Evolutionary conservation across 2,113 vertebrate species (phyloP).

Genomic region (Chitala chitala): DNA sequence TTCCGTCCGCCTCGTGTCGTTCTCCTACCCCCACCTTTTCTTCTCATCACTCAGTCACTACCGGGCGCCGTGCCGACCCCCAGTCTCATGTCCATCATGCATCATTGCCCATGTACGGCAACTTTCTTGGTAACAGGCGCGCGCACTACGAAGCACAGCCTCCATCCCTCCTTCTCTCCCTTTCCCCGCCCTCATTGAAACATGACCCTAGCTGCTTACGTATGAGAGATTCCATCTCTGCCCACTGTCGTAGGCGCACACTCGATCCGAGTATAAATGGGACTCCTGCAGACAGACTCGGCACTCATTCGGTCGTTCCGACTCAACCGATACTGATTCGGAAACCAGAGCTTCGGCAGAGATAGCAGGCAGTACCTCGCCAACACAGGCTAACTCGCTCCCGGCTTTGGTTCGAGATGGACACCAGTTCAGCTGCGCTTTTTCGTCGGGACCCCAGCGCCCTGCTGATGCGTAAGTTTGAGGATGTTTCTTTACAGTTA

Average conservation of each 20-base stretch:
- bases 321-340: slow-evolving; percentile 43
- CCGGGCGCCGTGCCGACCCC: background rate
- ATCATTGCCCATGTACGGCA: slow-evolving; percentile 1
- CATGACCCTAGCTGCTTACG: slow-evolving; percentile 63
- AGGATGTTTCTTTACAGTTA: too few species aligned
- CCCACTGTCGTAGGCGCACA: slow-evolving; percentile 65
- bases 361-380: slow-evolving; percentile 66
- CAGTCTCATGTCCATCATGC: background rate
- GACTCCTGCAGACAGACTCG: slow-evolving; percentile 39
- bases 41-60: slow-evolving; percentile 10
- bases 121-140: background rate
- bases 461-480: slow-evolving; percentile 63
- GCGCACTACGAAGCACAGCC: slow-evolving; percentile 36
- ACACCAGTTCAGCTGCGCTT: slow-evolving; percentile 60
- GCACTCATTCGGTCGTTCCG: slow-evolving; percentile 68
- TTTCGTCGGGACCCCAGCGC: slow-evolving; percentile 64
- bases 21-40: background rate
- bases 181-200: slow-evolving; percentile 59
- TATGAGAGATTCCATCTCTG: slow-evolving; percentile 64
- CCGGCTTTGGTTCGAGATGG: slow-evolving; percentile 73
- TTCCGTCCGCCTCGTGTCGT: slow-evolving; percentile 13
- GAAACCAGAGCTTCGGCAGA: slow-evolving; percentile 71
- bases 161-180: slow-evolving; percentile 49
- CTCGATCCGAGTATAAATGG: slow-evolving; percentile 58
- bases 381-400: slow-evolving; percentile 71